Evolutionary conservation across 2,888 invertebrate genomes (phyloP), one percentile per base, ranked within the genome.

Genomic region (Polylopha cassiicola): DNA sequence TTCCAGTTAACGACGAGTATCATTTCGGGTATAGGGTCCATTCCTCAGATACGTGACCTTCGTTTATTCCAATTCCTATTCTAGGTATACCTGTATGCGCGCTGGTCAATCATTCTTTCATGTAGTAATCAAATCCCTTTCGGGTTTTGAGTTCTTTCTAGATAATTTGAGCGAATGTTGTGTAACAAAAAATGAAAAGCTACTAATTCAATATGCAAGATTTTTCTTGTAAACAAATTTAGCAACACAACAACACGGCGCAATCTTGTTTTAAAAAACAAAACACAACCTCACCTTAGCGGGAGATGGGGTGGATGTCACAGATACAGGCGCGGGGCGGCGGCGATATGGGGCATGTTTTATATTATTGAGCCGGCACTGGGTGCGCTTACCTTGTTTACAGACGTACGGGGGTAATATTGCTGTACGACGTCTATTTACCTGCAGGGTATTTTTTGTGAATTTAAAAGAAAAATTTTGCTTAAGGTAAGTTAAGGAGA

Each of bases 341-440:
- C 51, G 58, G 64, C 46, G 64, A 70, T 73, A 66, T 62, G 65
- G 61, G 62, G 60, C 69, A 71, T 78, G 76, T 79, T 81, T 80
- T 80, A 79, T 81, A 81, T 81, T 82, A 82, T 81, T 82, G 77
- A 77, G 65, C 57, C 61, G 58, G 51, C 55, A 48, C 46, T 51
- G 49, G 55, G 51, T 51, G 55, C 48, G 62, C 61, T 73, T 73
- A 72, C 78, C 76, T 74, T 82, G 76, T 77, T 78, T 76, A 76
- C 74, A 64, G 61, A 50, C 54, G 55, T 46, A 54, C 44, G 50
- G 48, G 48, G 47, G 44, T 53, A 50, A 58, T 63, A 66, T 59
- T 63, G 61, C 51, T 49, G 39, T 43, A 44, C 43, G 32, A 14
- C 20, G 21, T 32, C 14, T 33, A 44, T 30, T 30, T 32, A 21